These are phyloP conservation scores for Aphelenchoides avenae DNA, from an alignment of 1,140 invertebrate species.

Conservation along the genomic window DNA sequence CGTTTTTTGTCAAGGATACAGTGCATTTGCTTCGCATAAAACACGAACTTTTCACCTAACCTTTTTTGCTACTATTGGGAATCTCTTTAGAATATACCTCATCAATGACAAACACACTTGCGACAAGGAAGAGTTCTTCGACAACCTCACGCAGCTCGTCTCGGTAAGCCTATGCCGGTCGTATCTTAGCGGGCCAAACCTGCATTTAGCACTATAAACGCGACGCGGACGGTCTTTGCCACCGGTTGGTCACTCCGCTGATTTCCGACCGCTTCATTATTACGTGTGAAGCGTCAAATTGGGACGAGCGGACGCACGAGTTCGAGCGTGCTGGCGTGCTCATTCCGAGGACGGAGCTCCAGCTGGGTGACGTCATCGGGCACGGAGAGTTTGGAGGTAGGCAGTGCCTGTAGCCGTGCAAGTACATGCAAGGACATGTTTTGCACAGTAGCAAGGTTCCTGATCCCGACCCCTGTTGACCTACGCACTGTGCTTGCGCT, in stretches of 20 bases:
- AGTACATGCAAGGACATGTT: too few relatives aligned
- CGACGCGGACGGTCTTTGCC: conserved; percentile 95
- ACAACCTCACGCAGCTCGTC: conserved; percentile 86
- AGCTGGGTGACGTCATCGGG: conserved; percentile 78
- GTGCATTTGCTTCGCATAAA: too few relatives aligned
- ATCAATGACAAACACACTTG: conserved; percentile 78
- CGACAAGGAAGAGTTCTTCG: conserved; percentile 96
- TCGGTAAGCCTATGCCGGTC: conserved; percentile 69
- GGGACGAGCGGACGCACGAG: conserved; percentile 70
- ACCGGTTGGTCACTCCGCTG: conserved; percentile 67
- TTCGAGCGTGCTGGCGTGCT: conserved; percentile 83
- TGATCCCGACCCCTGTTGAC: too few relatives aligned
- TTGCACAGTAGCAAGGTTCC: too few relatives aligned
- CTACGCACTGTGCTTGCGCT: too few relatives aligned
- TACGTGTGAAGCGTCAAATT: conserved; percentile 32
- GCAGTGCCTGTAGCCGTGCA: too few relatives aligned
- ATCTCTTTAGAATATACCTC: conserved; percentile 52
- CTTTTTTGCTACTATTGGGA: too few relatives aligned
- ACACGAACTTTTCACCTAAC: too few relatives aligned
- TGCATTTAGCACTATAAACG: conserved; percentile 80
- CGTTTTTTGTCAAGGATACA: conserved; percentile 17
- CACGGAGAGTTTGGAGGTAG: conserved; percentile 87
- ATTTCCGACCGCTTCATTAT: conserved; percentile 47
- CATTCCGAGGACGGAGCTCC: conserved; percentile 74
- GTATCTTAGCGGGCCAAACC: too few relatives aligned